Base-by-base conservation (phyloP, 2,113 vertebrate genomes). In the Heliornis fulica region DNA sequence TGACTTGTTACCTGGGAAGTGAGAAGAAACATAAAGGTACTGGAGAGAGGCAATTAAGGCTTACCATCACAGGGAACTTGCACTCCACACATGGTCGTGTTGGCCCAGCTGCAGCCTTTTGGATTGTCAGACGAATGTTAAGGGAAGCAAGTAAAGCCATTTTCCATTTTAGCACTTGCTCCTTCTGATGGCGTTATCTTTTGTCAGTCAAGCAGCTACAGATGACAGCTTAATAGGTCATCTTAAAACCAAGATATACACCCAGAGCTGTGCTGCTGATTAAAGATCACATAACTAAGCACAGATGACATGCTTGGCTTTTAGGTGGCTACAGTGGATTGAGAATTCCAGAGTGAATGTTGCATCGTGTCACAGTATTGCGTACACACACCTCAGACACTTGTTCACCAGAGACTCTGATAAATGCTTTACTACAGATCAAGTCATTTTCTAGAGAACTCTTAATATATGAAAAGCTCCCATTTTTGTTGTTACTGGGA, bases 171-270 rank as follows among this genome's bases (percentile, higher is more conserved):
- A 80, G 75, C 3, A 0, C 79, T 90, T 63, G 46, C 74, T 90
- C 68, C 51, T 93, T 38, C 56, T 88, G 75, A 83, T 53, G 60
- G 38, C 0, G 2, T 88, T 93, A 74, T 78, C 71, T 90, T 22
- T 83, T 81, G 86, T 26, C 91, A 91, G 94, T 94, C 88, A 96
- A 83, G 83, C 70, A 94, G 71, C 91, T 88, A 77, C 40, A 72
- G 71, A 74, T 86, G 93, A 90, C 87, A 90, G 81, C 75, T 85
- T 86, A 87, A 96, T 50, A 86, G 75, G 90, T 91, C 83, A 68
- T 60, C 80, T 74, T 87, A 63, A 84, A 93, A 79, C 36, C n/a
- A 79, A 91, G 74, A 78, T 48, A 17, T 32, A 56, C 5, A 38
- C 45, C 18, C 3, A 3, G 78, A 3, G 7, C 48, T 81, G 66